Base-by-base conservation (phyloP, 2,797 vertebrate genomes). In the Anguilla anguilla region DNA sequence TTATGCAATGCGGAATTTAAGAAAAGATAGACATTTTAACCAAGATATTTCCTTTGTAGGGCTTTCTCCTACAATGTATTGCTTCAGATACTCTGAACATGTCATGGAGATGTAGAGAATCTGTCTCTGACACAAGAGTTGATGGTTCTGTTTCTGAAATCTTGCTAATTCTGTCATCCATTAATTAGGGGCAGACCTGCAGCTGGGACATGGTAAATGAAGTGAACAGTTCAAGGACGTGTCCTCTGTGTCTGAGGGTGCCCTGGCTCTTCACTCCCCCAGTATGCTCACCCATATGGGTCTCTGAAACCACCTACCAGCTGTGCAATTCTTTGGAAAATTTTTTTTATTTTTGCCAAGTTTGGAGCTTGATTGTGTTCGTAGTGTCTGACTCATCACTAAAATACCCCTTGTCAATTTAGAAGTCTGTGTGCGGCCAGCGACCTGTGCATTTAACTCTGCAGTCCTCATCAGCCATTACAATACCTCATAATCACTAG, bases 91-190 rank as follows among this genome's bases (percentile, higher is more conserved):
- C 88, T 49, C 25, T 13, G 85, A 59, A 86, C 83, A 87, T 57
- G 87, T 79, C 13, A 64, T 55, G 85, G 67, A 87, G 84, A 90
- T 88, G 87, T 79, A 86, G 61, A 89, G 59, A 69, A 59, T 13
- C 39, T 25, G 15, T 79, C 51, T 84, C 86, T 88, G 61, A 69
- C 88, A 88, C 84, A 89, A 39, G 17, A 13, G 74, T 67, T 89
- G 89, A 91, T 84, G 88, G 72, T 86, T 86, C 87, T 82, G n/a
- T 88, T 89, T 88, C 74, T 82, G 89, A 85, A 86, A 87, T 86
- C 85, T 55, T 61, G 89, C 90, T 89, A 85, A 90, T 91, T 91
- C 84, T 57, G 72, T 85, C 74, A 53, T 64, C 88, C 91, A 90
- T 90, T 92, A 91, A 93, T 91, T 90, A 89, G 88, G 43, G 43